These are phyloP conservation scores for Cochlearius cochlearius DNA, from an alignment of 2,113 vertebrate species.

Conservation along the genomic window DNA sequence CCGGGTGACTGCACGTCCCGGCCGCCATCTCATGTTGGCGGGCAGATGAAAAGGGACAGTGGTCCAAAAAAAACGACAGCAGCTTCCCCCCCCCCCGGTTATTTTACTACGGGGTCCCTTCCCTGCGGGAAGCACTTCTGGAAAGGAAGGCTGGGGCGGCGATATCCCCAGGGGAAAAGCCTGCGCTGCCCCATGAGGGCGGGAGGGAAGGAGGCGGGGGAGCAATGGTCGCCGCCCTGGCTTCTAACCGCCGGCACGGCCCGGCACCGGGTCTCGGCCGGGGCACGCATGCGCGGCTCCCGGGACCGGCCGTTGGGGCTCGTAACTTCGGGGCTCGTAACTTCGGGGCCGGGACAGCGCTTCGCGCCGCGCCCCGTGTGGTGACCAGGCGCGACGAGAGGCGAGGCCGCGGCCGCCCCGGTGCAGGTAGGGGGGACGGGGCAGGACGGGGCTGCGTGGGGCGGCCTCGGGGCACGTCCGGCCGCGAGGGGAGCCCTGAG, in stretches of 20 bases:
- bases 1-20: accelerated
- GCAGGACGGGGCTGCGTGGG: not conserved
- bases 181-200: accelerated
- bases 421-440: not conserved
- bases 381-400: not conserved
- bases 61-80: accelerated
- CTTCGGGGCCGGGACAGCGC: not conserved
- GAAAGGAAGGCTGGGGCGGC: accelerated
- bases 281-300: not conserved
- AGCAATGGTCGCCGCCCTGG: accelerated
- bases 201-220: accelerated
- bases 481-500: not conserved
- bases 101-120: too few species aligned
- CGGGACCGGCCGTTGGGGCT: not conserved
- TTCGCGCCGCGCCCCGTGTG: not conserved
- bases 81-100: not conserved
- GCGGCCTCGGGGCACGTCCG: not conserved
- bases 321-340: not conserved
- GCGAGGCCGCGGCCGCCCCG: too few species aligned
- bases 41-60: not conserved
- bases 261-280: too few species aligned
- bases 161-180: accelerated
- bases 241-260: too few species aligned
- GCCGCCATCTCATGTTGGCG: accelerated
- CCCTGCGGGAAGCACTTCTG: not conserved